phyloP scores from a whole-genome alignment of 2,113 vertebrate genomes.

The Rhizomys pruinosus region DNA sequence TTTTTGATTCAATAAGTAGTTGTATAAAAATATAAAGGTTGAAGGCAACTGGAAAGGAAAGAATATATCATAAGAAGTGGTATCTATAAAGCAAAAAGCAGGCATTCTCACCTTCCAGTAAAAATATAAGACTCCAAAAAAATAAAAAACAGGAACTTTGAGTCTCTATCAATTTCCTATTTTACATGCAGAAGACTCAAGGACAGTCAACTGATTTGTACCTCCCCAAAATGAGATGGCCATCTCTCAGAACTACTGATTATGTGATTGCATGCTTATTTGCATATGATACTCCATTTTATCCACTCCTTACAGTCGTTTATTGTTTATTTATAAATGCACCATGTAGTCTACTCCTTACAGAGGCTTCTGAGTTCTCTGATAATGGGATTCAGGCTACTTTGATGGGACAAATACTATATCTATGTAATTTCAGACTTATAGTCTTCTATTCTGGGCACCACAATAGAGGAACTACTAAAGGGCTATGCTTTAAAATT shows the following conservation, averaged over 20 bases:
- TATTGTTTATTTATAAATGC: not conserved
- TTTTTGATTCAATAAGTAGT: not conserved
- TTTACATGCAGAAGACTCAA: conserved; percentile 51
- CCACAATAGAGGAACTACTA: not conserved
- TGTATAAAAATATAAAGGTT: not conserved
- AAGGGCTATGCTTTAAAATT: not conserved
- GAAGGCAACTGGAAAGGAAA: not conserved
- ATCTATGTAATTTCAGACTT: not conserved
- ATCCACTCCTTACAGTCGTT: conserved; percentile 10
- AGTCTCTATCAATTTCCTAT: not conserved
- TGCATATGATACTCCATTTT: conserved; percentile 26
- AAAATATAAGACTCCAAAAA: not conserved
- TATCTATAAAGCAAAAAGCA: not conserved
- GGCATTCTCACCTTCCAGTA: fast-evolving
- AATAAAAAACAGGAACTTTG: not conserved
- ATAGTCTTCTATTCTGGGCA: not conserved
- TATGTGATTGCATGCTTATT: conserved; percentile 44
- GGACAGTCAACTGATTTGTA: not conserved
- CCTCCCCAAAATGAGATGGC: conserved; percentile 1
- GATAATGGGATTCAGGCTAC: not conserved
- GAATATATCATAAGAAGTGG: not conserved
- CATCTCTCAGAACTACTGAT: conserved; percentile 65
- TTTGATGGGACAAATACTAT: not conserved
- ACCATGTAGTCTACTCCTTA: not conserved
- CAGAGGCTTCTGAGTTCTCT: not conserved